Evolutionary conservation across 2,797 vertebrate species (phyloP).

Genomic region (Eospalax fontanierii): DNA sequence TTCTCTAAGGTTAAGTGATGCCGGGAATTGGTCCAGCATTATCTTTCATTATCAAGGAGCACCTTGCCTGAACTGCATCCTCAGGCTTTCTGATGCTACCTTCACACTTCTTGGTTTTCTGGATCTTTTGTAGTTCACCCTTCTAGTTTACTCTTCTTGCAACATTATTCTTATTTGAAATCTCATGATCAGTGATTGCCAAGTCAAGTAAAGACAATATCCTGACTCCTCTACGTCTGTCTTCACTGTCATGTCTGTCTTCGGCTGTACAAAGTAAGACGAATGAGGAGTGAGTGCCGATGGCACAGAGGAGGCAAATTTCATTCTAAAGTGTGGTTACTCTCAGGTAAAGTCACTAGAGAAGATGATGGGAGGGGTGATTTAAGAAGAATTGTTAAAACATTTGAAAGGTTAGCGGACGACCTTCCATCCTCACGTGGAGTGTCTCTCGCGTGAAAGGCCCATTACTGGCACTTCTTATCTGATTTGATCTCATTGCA

Average conservation of each 20-base stretch:
- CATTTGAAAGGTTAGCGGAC: constrained; percentile 33
- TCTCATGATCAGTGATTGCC: constrained; percentile 2
- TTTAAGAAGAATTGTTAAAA: constrained; percentile 31
- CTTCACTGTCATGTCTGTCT: constrained; percentile 23
- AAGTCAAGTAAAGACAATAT: constrained; percentile 18
- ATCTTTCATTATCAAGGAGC: not conserved
- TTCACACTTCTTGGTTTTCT: constrained; percentile 30
- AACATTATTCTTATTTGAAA: constrained; percentile 16
- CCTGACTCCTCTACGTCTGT: constrained; percentile 33
- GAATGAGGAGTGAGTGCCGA: constrained; percentile 49
- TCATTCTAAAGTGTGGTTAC: no score
- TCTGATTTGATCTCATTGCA: constrained; percentile 32
- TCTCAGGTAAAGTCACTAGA: constrained; percentile 18
- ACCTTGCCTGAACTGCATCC: not conserved
- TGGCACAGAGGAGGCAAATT: constrained; percentile 32
- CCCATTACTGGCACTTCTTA: constrained; percentile 18
- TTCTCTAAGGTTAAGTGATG: constrained; percentile 32
- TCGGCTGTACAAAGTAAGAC: not conserved
- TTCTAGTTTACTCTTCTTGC: constrained; percentile 6
- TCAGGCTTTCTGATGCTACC: not conserved
- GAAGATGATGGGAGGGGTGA: constrained; percentile 27
- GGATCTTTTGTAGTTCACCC: not conserved
- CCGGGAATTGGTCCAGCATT: not conserved
- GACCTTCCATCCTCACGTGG: not conserved
- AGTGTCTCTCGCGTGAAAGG: not conserved